Evolutionary conservation across 1,140 invertebrate genomes (phyloP).

Genomic region (Pemphigus obesinymphae): DNA sequence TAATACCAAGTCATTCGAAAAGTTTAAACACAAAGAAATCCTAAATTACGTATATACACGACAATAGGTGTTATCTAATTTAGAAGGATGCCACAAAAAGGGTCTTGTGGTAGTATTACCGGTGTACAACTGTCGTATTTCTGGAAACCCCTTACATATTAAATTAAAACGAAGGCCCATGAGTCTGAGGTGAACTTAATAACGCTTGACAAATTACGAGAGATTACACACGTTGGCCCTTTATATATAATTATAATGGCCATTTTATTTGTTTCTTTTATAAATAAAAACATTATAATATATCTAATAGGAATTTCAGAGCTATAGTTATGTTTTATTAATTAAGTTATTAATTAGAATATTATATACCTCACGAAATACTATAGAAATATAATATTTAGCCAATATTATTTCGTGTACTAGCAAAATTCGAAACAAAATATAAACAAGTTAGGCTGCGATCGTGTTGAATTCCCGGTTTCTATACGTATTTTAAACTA

Average conservation of each 20-base stretch:
- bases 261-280: too few relatives aligned
- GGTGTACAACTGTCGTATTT: not conserved
- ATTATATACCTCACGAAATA: too few relatives aligned
- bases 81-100: not conserved
- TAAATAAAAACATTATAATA: not conserved
- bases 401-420: too few relatives aligned
- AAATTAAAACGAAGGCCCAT: not conserved
- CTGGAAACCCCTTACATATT: not conserved
- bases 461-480: too few relatives aligned
- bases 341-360: too few relatives aligned
- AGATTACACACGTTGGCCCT: not conserved
- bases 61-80: constrained; percentile 5
- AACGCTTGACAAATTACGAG: constrained; percentile 6
- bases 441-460: too few relatives aligned
- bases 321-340: too few relatives aligned
- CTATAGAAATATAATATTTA: too few relatives aligned
- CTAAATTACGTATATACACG: not conserved
- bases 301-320: not conserved
- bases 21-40: not conserved
- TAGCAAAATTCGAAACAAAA: too few relatives aligned
- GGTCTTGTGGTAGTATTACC: not conserved
- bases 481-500: too few relatives aligned
- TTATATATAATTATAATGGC: not conserved
- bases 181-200: constrained; percentile 4
- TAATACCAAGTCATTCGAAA: not conserved